Evolutionary conservation across 2,888 invertebrate species (phyloP), one percentile per base, ranked within the genome.

Genomic region (Leptopilina myrica): DNA sequence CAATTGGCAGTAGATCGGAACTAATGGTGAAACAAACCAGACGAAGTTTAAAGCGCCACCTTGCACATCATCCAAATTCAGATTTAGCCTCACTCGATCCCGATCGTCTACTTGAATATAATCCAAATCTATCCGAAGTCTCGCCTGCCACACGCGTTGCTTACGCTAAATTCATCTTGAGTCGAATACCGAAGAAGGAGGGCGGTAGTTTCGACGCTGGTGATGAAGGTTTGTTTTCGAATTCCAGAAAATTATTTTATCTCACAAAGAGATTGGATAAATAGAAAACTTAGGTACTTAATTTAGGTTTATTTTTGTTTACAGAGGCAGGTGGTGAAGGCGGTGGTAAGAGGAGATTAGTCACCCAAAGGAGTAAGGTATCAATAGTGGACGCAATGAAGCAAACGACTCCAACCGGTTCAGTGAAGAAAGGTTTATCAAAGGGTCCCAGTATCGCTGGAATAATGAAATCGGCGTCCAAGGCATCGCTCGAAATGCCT

Each of bases 121-220:
- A 97, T 92, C 97, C 97, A 0, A 95, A 95, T 85, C 92, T 97
- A 53, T 94, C 95, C 2, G 94, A 94, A 0, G 95, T 97, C 1
- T 95, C 96, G 0, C 95, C 96, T 0, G 95, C 95, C 1, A 96
- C 97, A 0, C 93, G 97, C 85, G 95, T 97, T 15, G 97, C 97
- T 0, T 97, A 97, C 86, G 97, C 96, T 77, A 97, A 97, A 92
- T 97, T 97, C 90, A 97, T 97, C 95, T 94, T 95, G 82, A 95
- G 94, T 88, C 95, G 96, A 46, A 65, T 7, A 14, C 15, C 73
- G 9, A 78, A 76, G 20, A 78, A 82, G 8, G 56, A 75, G 8
- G 77, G 49, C 12, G 80, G 53, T n/a, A 73, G 69, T 56, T 53
- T 73, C 6, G 65, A 67, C 3, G 76, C 53, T 20, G 76, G 14